phyloP scores from a whole-genome alignment of 1,140 invertebrate species.

The Apolygus lucorum region DNA sequence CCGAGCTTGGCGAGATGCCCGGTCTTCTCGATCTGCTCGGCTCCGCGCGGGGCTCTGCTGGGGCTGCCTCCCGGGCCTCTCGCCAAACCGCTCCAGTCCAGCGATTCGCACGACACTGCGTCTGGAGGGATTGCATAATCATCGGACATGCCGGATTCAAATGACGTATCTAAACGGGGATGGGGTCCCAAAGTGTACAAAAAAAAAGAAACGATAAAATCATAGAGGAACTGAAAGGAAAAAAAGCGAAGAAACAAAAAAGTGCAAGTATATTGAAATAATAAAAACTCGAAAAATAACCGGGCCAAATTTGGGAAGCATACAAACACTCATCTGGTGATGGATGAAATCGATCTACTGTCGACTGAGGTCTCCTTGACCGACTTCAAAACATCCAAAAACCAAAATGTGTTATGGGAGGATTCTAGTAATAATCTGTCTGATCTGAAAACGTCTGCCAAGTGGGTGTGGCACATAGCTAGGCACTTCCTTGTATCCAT shows the following conservation, averaged over 20 bases:
- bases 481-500: no score
- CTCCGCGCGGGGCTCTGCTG: slow-evolving; percentile 24
- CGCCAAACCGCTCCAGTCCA: slow-evolving; percentile 34
- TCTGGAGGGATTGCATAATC: slow-evolving; percentile 94
- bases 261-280: neutral
- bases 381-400: no score
- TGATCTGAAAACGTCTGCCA: no score
- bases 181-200: neutral
- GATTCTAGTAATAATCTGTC: no score
- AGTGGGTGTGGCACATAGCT: no score
- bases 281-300: no score
- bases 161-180: slow-evolving; percentile 58
- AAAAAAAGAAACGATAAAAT: slow-evolving; percentile 3
- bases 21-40: slow-evolving; percentile 62
- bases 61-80: slow-evolving; percentile 26
- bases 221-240: neutral
- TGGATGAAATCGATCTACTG: no score
- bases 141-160: slow-evolving; percentile 86
- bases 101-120: slow-evolving; percentile 64
- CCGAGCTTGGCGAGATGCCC: slow-evolving; percentile 90
- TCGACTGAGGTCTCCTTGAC: no score
- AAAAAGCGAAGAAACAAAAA: slow-evolving; percentile 17
- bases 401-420: no score
- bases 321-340: no score
- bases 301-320: no score